These are phyloP conservation scores for Drosophila kanekoi DNA, from an alignment of 2,888 invertebrate species.

Conservation along the genomic window DNA sequence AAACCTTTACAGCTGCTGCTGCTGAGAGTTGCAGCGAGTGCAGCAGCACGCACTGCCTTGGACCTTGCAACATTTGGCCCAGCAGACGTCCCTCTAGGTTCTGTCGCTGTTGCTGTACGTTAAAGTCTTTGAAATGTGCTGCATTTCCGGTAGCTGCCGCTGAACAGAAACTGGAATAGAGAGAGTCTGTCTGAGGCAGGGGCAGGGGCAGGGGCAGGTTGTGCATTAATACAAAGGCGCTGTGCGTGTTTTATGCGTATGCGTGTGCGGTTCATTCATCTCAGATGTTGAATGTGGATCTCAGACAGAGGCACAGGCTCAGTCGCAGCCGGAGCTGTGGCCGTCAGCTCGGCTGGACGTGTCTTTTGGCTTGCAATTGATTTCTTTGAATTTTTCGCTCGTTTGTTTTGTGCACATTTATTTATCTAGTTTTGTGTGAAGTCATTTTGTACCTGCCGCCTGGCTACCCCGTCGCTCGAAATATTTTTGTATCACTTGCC, in stretches of 20 bases:
- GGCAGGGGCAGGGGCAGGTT: slow-evolving; percentile 6
- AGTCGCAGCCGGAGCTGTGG: not conserved
- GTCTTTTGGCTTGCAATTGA: slow-evolving; percentile 77
- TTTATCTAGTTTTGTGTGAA: slow-evolving; percentile 77
- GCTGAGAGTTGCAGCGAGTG: slow-evolving; percentile 43
- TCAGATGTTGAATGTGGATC: slow-evolving; percentile 35
- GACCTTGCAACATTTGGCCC: slow-evolving; percentile 2
- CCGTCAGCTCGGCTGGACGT: slow-evolving; percentile 46
- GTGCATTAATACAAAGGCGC: slow-evolving; percentile 22
- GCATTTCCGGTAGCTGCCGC: slow-evolving; percentile 73
- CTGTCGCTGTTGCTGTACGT: slow-evolving; percentile 5
- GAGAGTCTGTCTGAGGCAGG: not conserved
- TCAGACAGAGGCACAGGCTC: slow-evolving; percentile 1
- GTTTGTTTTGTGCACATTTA: slow-evolving; percentile 68
- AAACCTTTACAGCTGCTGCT: slow-evolving; percentile 21
- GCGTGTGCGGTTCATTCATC: slow-evolving; percentile 72
- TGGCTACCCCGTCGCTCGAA: slow-evolving; percentile 36
- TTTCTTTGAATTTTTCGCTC: slow-evolving; percentile 76
- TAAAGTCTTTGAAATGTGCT: slow-evolving; percentile 67
- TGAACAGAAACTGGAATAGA: slow-evolving; percentile 16
- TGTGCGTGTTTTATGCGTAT: slow-evolving; percentile 69
- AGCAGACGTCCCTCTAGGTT: slow-evolving; percentile 13
- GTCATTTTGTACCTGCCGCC: slow-evolving; percentile 76
- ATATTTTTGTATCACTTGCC: slow-evolving; percentile 55
- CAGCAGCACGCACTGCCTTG: slow-evolving; percentile 44